Base-by-base conservation (phyloP, 1,140 invertebrate genomes). In the Idris sp. region DNA sequence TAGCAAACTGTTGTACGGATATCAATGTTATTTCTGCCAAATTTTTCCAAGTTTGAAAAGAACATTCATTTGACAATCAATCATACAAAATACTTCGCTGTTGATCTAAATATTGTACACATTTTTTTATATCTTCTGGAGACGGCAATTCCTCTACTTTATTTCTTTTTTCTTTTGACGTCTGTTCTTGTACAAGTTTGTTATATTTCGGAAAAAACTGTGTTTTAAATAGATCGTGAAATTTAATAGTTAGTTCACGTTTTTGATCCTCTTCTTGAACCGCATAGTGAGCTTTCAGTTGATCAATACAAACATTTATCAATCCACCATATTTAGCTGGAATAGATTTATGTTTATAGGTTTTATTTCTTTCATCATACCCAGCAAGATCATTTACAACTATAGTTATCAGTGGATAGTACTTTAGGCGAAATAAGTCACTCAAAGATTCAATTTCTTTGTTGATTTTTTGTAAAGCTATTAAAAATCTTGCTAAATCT, bases 11-110 rank as follows among this genome's bases (percentile, higher is more conserved):
- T 13, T 36, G 30, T 2, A 48, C 11, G 0, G 58, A 61, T 8
- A 31, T 15, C 41, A 49, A 22, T n/a, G 35, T 61, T 5, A 14
- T 18, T 31, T 49, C 35, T 0, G 44, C 31, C 1, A 61, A 31
- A 7, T 40, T 18, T 10, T 0, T 30, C 33, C 44, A 49, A 0
- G 1, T 2, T 4, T 26, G 3, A 0, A 44, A 4, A 2, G 43
- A 19, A 49, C 38, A 61, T 5, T 49, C 6, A 14, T 30, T 30
- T 14, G 18, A 30, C 9, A 61, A 49, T 0, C 1, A 6, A 0
- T 61, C 9, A 49, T 35, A 61, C 3, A 31, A 30, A 2, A 31
- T 0, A 10, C 0, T 30, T 13, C 58, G 19, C 19, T 22, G 3
- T 22, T 2, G 3, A 2, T 22, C 19, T 22, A 22, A 2, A 6